Evolutionary conservation across 2,797 vertebrate genomes (phyloP).

Genomic region (Erethizon dorsatum): DNA sequence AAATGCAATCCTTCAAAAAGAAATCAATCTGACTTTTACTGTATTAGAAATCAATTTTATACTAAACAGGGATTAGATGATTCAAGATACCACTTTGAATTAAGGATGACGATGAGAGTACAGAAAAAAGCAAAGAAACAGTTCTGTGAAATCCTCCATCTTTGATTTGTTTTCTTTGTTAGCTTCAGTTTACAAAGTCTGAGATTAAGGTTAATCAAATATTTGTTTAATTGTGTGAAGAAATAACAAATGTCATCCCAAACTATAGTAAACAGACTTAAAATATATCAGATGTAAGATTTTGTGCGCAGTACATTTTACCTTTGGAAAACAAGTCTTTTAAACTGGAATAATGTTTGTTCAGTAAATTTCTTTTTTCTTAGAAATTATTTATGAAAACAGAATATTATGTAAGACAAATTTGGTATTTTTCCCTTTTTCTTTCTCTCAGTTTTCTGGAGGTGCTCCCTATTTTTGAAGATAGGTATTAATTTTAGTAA

Average conservation of each 20-base stretch:
- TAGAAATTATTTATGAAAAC: slow-evolving; percentile 44
- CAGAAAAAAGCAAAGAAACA: background rate
- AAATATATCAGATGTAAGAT: slow-evolving; percentile 11
- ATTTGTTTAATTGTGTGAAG: slow-evolving; percentile 34
- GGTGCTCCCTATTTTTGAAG: background rate
- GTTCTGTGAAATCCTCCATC: background rate
- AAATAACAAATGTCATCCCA: slow-evolving; percentile 36
- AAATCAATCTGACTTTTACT: background rate
- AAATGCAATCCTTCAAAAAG: background rate
- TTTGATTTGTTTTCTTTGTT: slow-evolving; percentile 58
- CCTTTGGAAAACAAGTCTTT: background rate
- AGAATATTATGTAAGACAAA: background rate
- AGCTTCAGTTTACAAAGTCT: slow-evolving; percentile 16
- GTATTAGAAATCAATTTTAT: background rate
- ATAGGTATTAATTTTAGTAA: background rate
- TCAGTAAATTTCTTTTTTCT: background rate
- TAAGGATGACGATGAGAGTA: background rate
- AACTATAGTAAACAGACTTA: background rate
- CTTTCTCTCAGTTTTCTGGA: background rate
- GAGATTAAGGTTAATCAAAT: slow-evolving; percentile 7
- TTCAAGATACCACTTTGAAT: background rate
- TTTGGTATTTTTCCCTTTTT: background rate
- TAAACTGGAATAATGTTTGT: background rate
- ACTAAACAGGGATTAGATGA: background rate
- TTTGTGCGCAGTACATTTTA: background rate